Conservation (phyloP, 2,888 invertebrate species). For the Eupithecia abbreviata region DNA sequence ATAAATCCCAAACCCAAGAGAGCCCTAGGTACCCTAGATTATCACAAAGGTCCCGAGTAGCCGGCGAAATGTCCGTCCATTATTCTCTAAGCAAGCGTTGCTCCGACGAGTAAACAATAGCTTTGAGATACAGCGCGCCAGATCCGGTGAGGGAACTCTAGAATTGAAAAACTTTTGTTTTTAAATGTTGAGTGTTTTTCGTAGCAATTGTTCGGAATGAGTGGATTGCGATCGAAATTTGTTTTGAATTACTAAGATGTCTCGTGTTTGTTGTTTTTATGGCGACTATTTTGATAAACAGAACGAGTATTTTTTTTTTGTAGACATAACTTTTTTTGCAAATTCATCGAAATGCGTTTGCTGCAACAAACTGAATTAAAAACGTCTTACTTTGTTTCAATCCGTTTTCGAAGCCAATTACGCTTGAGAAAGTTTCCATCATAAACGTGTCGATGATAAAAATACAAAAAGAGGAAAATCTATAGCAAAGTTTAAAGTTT, state of each 20-base stretch:
- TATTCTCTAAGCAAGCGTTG: slow-evolving; percentile 27
- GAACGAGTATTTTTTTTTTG: not conserved
- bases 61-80: slow-evolving; percentile 26
- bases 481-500: slow-evolving; percentile 1
- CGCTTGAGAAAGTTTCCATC: not conserved
- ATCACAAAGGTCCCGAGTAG: slow-evolving; percentile 14
- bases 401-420: not conserved
- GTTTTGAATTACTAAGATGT: not conserved
- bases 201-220: slow-evolving; percentile 17
- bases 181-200: slow-evolving; percentile 30
- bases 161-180: slow-evolving; percentile 36
- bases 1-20: not conserved
- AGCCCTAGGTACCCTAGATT: slow-evolving; percentile 9
- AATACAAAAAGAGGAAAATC: slow-evolving; percentile 1
- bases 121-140: slow-evolving; percentile 23
- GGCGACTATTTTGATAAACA: not conserved
- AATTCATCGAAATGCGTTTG: too few species aligned
- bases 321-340: not conserved
- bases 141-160: slow-evolving; percentile 24
- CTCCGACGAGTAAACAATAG: slow-evolving; percentile 25
- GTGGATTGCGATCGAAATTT: slow-evolving; percentile 15
- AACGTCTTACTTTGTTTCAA: not conserved
- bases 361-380: not conserved
- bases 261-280: not conserved
- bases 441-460: slow-evolving; percentile 11